phyloP scores from a whole-genome alignment of 1,140 invertebrate genomes.

The Drosophila mojavensis region DNA sequence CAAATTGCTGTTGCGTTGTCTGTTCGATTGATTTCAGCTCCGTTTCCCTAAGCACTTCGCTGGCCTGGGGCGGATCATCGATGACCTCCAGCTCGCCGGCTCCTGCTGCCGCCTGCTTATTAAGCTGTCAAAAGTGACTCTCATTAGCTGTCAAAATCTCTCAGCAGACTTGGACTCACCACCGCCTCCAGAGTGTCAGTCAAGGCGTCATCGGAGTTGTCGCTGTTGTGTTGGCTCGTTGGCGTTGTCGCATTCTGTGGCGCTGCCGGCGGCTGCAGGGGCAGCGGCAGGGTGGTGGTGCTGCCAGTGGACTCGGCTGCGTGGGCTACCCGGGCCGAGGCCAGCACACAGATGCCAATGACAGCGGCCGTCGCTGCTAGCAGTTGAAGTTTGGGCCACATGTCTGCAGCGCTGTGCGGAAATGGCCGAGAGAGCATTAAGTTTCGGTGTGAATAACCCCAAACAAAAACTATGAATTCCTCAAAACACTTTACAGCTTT shows the following conservation, averaged over 20 bases:
- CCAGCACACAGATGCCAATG: constrained; percentile 64
- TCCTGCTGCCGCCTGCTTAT: constrained; percentile 50
- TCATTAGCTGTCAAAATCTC: constrained; percentile 72
- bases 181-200: constrained; percentile 49
- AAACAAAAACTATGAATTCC: constrained; percentile 10
- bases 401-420: constrained; percentile 57
- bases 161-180: constrained; percentile 60
- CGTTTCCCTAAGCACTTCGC: constrained; percentile 12
- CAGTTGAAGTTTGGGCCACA: constrained; percentile 67
- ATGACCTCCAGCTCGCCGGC: constrained; percentile 39
- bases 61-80: constrained; percentile 38
- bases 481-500: constrained; percentile 12
- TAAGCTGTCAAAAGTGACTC: constrained; percentile 71
- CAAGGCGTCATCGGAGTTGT: constrained; percentile 34
- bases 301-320: constrained; percentile 2
- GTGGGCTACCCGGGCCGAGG: constrained; percentile 41
- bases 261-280: constrained; percentile 39
- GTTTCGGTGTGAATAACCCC: constrained; percentile 26
- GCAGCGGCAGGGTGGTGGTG: constrained; percentile 40
- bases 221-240: constrained; percentile 35
- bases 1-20: constrained; percentile 34
- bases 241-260: constrained; percentile 64
- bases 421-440: constrained; percentile 47
- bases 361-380: constrained; percentile 59
- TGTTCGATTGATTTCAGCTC: constrained; percentile 6